phyloP scores from a whole-genome alignment of 2,797 vertebrate genomes.

The Propithecus deckenii region DNA sequence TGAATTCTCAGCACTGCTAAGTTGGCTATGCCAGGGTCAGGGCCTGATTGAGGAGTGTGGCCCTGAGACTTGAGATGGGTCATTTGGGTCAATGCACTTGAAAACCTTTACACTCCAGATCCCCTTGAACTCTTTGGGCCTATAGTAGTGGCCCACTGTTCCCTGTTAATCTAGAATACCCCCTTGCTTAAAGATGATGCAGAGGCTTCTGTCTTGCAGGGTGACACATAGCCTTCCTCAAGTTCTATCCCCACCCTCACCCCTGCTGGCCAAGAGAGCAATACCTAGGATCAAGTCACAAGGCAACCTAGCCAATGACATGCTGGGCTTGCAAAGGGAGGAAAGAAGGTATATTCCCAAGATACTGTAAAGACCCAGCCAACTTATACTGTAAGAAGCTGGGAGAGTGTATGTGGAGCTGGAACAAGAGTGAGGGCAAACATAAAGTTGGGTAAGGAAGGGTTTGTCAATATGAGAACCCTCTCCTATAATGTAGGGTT shows the following conservation, averaged over 20 bases:
- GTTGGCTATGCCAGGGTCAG: background rate
- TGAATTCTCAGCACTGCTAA: constrained; percentile 16
- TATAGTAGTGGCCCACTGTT: background rate
- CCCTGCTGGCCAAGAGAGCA: background rate
- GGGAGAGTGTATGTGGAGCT: background rate
- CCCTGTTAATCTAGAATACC: background rate
- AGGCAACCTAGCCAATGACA: background rate
- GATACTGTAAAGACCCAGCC: background rate
- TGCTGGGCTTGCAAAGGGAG: background rate
- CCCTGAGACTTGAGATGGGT: background rate
- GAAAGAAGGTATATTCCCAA: background rate
- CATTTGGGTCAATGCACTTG: background rate
- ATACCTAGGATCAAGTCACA: background rate
- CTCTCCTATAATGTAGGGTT: background rate
- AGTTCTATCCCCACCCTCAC: background rate
- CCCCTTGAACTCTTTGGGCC: background rate
- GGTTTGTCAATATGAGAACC: background rate
- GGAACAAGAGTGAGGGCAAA: background rate
- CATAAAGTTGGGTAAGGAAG: background rate
- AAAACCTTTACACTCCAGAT: background rate
- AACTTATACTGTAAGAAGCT: background rate
- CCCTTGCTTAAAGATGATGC: background rate
- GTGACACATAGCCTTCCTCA: background rate
- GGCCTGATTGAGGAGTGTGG: background rate
- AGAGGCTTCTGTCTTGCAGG: background rate